Conservation (phyloP, 2,113 vertebrate genomes). For the Geococcyx californianus region DNA sequence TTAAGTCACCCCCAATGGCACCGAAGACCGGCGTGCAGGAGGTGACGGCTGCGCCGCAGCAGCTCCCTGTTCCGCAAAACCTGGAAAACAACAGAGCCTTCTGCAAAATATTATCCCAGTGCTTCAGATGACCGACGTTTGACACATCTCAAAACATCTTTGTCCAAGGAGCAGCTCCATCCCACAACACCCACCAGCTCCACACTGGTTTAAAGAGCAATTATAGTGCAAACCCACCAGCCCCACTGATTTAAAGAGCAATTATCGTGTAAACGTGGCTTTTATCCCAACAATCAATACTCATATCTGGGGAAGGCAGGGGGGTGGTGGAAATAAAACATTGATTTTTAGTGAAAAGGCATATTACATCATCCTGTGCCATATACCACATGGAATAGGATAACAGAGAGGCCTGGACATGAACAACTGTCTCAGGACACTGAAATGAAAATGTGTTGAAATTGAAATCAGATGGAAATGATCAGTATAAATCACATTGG, state of each 20-base stretch:
- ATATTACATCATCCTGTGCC: constrained; percentile 66
- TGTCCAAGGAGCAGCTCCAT: background rate
- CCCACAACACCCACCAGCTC: background rate
- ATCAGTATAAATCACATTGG: background rate
- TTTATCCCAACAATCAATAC: background rate
- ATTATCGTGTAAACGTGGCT: background rate
- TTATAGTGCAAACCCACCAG: background rate
- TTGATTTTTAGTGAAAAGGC: constrained; percentile 48
- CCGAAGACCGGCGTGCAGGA: background rate
- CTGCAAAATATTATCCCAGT: background rate
- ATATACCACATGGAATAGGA: background rate
- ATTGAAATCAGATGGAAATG: background rate
- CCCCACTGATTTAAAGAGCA: background rate
- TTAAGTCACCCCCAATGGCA: background rate
- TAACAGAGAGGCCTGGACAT: background rate
- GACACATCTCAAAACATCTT: background rate
- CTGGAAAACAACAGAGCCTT: too few species aligned
- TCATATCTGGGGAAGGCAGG: background rate
- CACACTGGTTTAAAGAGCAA: background rate
- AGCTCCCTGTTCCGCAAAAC: accelerated
- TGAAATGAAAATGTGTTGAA: background rate
- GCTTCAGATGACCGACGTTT: background rate
- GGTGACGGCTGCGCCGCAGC: background rate
- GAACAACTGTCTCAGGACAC: background rate
- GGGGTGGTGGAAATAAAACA: background rate